Evolutionary conservation across 2,888 invertebrate species (phyloP).

Genomic region (Pseudococcus longispinus): DNA sequence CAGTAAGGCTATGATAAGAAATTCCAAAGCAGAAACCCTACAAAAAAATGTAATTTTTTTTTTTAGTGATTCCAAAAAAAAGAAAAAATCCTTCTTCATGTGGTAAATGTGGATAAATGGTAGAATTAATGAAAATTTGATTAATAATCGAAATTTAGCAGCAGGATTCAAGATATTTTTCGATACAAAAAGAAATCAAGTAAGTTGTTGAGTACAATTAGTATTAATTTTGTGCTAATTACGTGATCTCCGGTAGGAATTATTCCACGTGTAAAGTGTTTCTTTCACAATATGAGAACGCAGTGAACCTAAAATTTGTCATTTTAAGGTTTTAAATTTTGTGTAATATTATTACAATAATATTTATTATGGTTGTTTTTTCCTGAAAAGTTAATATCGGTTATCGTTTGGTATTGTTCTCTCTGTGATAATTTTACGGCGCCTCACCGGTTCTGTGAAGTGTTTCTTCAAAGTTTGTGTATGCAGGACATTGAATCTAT

Average conservation of each 20-base stretch:
- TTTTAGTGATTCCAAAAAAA: neutral
- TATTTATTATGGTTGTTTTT: neutral
- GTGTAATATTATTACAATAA: neutral
- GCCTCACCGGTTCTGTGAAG: neutral
- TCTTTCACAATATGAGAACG: neutral
- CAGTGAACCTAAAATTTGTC: neutral
- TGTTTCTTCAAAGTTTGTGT: neutral
- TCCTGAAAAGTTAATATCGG: neutral
- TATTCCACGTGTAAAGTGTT: conserved; percentile 13
- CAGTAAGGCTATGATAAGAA: neutral
- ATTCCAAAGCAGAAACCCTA: neutral
- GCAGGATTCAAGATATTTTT: neutral
- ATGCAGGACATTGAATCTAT: too few relatives aligned
- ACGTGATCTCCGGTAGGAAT: neutral
- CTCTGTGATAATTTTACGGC: neutral
- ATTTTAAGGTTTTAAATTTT: neutral
- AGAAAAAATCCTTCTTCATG: conserved; percentile 23
- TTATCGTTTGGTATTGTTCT: neutral
- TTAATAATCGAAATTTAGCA: neutral
- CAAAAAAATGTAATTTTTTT: neutral
- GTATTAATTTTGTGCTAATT: neutral
- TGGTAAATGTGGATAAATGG: conserved; percentile 44
- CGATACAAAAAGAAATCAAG: neutral
- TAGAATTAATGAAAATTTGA: neutral
- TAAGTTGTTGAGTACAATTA: neutral